Evolutionary conservation across 2,113 vertebrate genomes (phyloP), one percentile per base, ranked within the genome.

Genomic region (Eulemur rufifrons): DNA sequence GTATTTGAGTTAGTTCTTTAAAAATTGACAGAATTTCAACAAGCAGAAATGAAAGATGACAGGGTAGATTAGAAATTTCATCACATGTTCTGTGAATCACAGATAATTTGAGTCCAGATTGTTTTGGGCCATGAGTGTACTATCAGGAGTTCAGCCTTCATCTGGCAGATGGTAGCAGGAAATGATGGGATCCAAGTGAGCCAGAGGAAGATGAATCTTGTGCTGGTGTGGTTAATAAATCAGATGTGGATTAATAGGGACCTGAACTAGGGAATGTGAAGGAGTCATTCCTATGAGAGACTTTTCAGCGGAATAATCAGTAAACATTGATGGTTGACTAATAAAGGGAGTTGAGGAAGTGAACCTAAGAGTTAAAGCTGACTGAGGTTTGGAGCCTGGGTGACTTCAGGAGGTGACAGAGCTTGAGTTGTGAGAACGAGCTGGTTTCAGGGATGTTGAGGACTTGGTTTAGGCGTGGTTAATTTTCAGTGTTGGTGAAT

Each of bases 1-100:
- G 34, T 83, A 39, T 74, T 81, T 89, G 85, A 45, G 15, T 86
- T 96, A 29, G 47, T 85, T 95, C 32, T 76, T 86, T 86, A 89
- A 97, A 89, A 92, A 82, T 3, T 9, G 61, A 27, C 15, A 85
- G 18, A 45, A 61, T 85, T 85, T 54, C 47, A 89, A 8, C 47
- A 68, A 68, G 52, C 27, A 68, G 54, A 91, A 91, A 88, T 86
- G 77, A 71, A 91, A 94, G 59, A 88, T 32, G 54, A 47, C 69
- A 66, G 21, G 50, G 18, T 80, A 15, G 29, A 73, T 50, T 66
- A 92, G 78, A 64, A 42, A 74, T 74, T 80, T 81, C 18, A 64
- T 4, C 68, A 34, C 18, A 64, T 97, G 61, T 74, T 85, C 54
- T 86, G 20, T 95, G 86, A 95, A n/a, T 91, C 63, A 84, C 50